Evolutionary conservation across 2,888 invertebrate genomes (phyloP), one percentile per base, ranked within the genome.

Genomic region (Acleris laterana): DNA sequence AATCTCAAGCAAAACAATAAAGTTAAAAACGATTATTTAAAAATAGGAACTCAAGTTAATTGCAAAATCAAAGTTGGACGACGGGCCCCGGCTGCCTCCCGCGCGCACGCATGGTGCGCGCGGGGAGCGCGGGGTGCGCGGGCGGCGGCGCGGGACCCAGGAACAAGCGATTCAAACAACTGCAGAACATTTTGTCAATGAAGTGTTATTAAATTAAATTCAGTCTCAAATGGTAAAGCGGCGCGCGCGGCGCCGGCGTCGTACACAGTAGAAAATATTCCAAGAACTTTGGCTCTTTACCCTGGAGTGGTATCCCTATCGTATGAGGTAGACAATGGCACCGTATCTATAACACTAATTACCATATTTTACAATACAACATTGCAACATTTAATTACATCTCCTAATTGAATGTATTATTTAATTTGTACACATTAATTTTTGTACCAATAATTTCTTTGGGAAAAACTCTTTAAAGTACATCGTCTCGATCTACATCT

Each of bases 371-470:
- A 89, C 85, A 91, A 90, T 76, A 89, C 85, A 92, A 92, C 90
- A 89, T 90, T 86, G 84, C 84, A 90, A 92, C 93, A 89, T 89
- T 71, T 75, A 85, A 85, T 90, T 87, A 89, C 85, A 82, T 86
- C 77, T 79, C 76, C 85, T 90, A 89, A 83, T 83, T 78, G 74
- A 85, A 74, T 81, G 77, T 85, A 83, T 78, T 73, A 77, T 84
- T 87, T 85, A 84, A 88, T 92, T 93, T 93, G 93, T 93, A 92
- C 93, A 93, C 84, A 81, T 90, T 80, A 76, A 83, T 77, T 93
- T 32, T 93, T 93, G 93, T 93, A 93, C 93, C 91, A 89, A 91
- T 90, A 82, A 90, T 91, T 90, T 93, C 91, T 93, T 93, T 93
- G 93, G 91, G 88, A 89, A 88, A 87, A 88, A 85, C 25, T 87